These are phyloP conservation scores for Scaptomyza flava DNA, from an alignment of 2,888 invertebrate genomes.

Conservation along the genomic window DNA sequence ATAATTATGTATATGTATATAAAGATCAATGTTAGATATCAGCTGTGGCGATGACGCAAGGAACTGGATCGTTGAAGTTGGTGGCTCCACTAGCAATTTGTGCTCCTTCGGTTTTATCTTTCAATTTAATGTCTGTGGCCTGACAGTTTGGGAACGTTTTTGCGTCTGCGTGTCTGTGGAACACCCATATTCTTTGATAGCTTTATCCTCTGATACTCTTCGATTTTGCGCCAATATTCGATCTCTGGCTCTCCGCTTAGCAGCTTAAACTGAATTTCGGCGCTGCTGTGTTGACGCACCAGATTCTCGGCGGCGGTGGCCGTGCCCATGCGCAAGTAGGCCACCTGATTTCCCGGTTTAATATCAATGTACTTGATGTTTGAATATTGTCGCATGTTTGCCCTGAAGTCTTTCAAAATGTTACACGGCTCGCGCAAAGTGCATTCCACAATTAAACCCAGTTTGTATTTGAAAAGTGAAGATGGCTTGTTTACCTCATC, in stretches of 20 bases:
- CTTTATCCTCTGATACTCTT: constrained; percentile 85
- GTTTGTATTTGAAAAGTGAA: neutral
- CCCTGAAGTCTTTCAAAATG: constrained; percentile 89
- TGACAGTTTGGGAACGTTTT: too few species aligned
- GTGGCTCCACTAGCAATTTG: neutral
- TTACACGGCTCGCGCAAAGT: constrained; percentile 88
- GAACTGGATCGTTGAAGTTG: neutral
- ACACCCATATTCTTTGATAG: constrained; percentile 81
- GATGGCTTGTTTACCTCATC: too few species aligned
- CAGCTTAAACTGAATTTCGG: constrained; percentile 83
- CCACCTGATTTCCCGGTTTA: constrained; percentile 88
- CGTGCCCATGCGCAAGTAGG: constrained; percentile 88
- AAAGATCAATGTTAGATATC: too few species aligned
- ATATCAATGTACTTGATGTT: constrained; percentile 92
- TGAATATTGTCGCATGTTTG: constrained; percentile 87
- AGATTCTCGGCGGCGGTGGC: constrained; percentile 84
- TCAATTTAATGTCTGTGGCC: too few species aligned
- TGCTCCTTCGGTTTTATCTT: constrained; percentile 50
- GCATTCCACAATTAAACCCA: constrained; percentile 89
- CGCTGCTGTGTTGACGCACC: constrained; percentile 72
- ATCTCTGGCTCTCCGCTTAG: constrained; percentile 89
- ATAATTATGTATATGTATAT: neutral
- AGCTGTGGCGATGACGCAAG: too few species aligned
- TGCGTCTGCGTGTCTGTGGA: constrained; percentile 69
- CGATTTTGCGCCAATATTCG: constrained; percentile 92